A percentile compares a stretch with the other conserved stretches of the same genome.
phyloP scores from a whole-genome alignment of 1,140 invertebrate species.

The Trichonephila clavipes region DNA sequence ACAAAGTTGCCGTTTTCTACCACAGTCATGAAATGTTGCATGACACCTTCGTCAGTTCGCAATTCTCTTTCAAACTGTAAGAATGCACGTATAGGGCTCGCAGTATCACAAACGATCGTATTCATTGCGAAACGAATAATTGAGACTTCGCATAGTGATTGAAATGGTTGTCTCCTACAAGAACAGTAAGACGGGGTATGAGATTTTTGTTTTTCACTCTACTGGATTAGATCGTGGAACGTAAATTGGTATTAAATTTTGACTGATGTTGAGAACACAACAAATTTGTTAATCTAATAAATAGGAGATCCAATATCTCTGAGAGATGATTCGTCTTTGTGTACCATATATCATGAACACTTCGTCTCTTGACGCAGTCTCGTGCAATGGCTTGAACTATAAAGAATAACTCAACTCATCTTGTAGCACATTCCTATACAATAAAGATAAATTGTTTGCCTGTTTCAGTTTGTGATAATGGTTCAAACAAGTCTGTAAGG shows the following conservation, averaged over 20 bases:
- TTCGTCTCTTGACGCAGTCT: neutral
- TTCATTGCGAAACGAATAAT: neutral
- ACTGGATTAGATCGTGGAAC: neutral
- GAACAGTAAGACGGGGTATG: neutral
- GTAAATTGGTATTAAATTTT: neutral
- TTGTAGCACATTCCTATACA: neutral
- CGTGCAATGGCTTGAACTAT: neutral
- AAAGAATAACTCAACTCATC: conserved; percentile 36
- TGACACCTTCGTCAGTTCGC: neutral
- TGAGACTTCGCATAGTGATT: neutral
- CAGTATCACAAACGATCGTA: neutral
- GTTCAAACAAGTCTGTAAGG: conserved; percentile 38
- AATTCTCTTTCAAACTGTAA: neutral
- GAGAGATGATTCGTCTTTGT: neutral
- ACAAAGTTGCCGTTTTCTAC: neutral
- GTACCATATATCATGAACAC: neutral
- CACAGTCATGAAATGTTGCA: neutral
- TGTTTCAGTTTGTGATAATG: neutral
- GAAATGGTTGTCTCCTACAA: neutral
- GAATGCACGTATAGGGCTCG: neutral
- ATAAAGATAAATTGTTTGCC: conserved; percentile 37
- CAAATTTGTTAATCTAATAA: neutral
- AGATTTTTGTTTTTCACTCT: neutral
- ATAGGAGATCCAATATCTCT: neutral
- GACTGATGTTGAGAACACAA: neutral